These are phyloP conservation scores for Galerucella pusilla DNA, from an alignment of 2,888 invertebrate genomes.

Conservation along the genomic window DNA sequence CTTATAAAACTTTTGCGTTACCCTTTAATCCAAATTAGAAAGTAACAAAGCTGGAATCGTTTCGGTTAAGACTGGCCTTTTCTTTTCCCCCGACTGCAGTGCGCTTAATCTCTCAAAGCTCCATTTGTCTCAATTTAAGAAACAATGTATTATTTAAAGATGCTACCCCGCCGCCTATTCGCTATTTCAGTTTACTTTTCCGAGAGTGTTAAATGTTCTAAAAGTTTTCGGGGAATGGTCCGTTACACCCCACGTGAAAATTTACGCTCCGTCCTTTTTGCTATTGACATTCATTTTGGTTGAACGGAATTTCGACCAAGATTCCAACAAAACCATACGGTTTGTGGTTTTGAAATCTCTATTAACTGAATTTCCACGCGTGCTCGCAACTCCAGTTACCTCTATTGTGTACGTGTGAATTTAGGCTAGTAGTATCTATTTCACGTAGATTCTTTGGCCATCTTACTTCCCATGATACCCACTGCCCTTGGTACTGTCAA, in stretches of 20 bases:
- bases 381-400: no score
- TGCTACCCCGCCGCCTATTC: constrained; percentile 47
- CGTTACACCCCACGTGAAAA: constrained; percentile 26
- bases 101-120: constrained; percentile 63
- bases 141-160: constrained; percentile 66
- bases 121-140: constrained; percentile 66
- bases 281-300: constrained; percentile 34
- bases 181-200: constrained; percentile 52
- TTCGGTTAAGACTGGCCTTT: constrained; percentile 15
- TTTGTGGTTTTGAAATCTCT: neutral
- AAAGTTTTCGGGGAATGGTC: constrained; percentile 38
- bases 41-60: neutral
- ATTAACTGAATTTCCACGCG: no score
- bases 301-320: neutral
- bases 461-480: no score
- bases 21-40: constrained; percentile 25
- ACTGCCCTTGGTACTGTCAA: no score
- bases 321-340: neutral
- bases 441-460: no score
- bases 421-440: no score
- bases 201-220: constrained; percentile 47
- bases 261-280: constrained; percentile 26
- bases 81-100: constrained; percentile 48
- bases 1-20: neutral
- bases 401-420: no score